phyloP scores from a whole-genome alignment of 2,888 invertebrate genomes.

The Drosophila borealis region DNA sequence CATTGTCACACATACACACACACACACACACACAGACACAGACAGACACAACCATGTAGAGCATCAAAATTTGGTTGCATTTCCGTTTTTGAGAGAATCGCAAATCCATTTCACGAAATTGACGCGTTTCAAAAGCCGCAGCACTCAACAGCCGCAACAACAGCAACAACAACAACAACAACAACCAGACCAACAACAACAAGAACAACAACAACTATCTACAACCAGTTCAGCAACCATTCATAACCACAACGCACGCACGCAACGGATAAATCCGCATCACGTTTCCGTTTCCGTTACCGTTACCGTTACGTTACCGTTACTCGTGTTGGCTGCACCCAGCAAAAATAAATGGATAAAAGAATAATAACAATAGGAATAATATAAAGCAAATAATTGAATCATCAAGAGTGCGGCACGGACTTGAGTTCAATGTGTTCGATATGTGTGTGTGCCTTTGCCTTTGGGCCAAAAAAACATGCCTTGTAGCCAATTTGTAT shows the following conservation, averaged over 20 bases:
- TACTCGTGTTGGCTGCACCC: constrained; percentile 47
- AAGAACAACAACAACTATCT: constrained; percentile 29
- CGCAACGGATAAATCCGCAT: constrained; percentile 53
- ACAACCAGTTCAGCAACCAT: constrained; percentile 41
- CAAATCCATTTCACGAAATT: constrained; percentile 36
- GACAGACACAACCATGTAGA: constrained; percentile 6
- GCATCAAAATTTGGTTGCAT: constrained; percentile 53
- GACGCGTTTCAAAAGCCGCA: constrained; percentile 52
- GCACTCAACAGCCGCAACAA: constrained; percentile 41
- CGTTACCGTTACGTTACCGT: constrained; percentile 48
- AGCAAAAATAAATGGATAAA: constrained; percentile 1
- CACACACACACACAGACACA: not conserved
- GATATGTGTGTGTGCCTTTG: constrained; percentile 48
- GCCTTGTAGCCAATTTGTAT: constrained; percentile 63
- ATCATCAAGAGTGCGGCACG: constrained; percentile 36
- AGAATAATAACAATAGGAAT: constrained; percentile 4
- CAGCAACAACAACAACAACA: constrained; percentile 25
- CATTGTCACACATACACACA: constrained; percentile 14
- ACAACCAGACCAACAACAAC: constrained; percentile 19
- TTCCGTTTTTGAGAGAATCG: constrained; percentile 30
- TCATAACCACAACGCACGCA: constrained; percentile 62
- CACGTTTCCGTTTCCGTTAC: constrained; percentile 45
- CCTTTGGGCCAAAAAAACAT: constrained; percentile 16
- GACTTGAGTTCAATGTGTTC: constrained; percentile 41
- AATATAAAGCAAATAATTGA: constrained; percentile 4